Evolutionary conservation across 53 echinoderm and acorn worm genomes (phyloP).

Genomic region (Crossaster papposus): DNA sequence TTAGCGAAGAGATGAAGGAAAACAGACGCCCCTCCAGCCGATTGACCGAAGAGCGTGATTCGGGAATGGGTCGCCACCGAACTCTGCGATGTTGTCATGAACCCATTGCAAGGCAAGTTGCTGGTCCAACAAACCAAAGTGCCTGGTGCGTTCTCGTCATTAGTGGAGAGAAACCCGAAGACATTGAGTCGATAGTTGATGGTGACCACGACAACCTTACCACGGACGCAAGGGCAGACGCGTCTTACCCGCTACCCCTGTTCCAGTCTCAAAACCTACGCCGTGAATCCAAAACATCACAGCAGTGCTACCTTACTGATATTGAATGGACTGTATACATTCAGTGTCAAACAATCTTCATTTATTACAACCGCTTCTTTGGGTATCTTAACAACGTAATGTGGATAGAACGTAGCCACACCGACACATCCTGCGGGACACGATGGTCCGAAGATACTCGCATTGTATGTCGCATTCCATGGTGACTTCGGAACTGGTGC

Average conservation of each 20-base stretch:
- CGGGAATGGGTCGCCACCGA: conserved; percentile 82
- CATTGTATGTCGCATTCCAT: conserved; percentile 63
- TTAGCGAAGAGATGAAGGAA: conserved; percentile 69
- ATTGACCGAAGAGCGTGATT: conserved; percentile 84
- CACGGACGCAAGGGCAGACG: conserved; percentile 39
- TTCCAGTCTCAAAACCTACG: conserved; percentile 20
- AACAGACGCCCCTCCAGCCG: conserved; percentile 72
- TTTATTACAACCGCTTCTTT: conserved; percentile 8
- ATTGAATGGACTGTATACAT: conserved; percentile 74
- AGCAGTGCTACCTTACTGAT: conserved; percentile 29
- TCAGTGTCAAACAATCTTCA: conserved; percentile 85
- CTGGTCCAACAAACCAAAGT: conserved; percentile 87
- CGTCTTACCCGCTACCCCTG: conserved; percentile 47
- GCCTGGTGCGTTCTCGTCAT: conserved; percentile 72
- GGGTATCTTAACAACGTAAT: conserved; percentile 36
- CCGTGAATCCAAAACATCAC: conserved; percentile 51
- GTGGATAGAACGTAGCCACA: conserved; percentile 20
- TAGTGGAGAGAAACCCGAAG: conserved; percentile 42
- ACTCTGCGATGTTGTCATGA: conserved; percentile 73
- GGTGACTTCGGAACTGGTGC: conserved; percentile 65
- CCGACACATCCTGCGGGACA: conserved; percentile 71
- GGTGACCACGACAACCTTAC: conserved; percentile 39
- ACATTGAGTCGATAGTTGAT: conserved; percentile 48
- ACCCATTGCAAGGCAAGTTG: conserved; percentile 82
- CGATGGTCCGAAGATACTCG: conserved; percentile 72